phyloP scores from a whole-genome alignment of 2,113 vertebrate species.

The Glaucomys volans region DNA sequence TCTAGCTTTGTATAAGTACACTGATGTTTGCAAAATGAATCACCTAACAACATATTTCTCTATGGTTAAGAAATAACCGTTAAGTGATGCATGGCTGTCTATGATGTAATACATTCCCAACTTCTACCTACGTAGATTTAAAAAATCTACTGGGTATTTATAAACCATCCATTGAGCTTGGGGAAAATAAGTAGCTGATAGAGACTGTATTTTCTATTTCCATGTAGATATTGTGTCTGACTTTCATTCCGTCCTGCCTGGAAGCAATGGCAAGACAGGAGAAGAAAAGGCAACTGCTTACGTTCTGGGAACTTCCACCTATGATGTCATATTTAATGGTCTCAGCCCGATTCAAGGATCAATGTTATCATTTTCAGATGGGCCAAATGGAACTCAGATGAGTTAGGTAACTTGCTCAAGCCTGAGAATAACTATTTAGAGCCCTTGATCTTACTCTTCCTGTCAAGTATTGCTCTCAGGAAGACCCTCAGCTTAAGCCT shows the following conservation, averaged over 20 bases:
- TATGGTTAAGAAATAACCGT: too few relatives aligned
- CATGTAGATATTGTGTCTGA: rapidly evolving
- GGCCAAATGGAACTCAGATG: not conserved
- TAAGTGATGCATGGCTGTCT: not conserved
- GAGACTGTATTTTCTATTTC: not conserved
- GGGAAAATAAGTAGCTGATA: not conserved
- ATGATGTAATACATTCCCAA: not conserved
- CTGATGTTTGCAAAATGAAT: not conserved
- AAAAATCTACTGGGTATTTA: conserved; percentile 17
- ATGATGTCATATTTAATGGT: rapidly evolving
- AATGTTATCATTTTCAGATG: not conserved
- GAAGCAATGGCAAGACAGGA: not conserved
- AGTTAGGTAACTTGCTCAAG: not conserved
- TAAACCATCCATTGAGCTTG: not conserved
- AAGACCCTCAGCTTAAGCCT: not conserved
- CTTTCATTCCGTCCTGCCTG: not conserved
- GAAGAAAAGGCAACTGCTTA: not conserved
- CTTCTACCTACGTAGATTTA: not conserved
- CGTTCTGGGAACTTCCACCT: not conserved
- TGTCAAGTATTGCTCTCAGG: rapidly evolving
- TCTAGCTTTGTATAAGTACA: not conserved
- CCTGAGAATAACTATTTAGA: not conserved
- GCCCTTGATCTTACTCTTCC: too few relatives aligned
- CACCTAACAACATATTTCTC: not conserved
- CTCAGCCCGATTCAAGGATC: not conserved